A percentile compares a stretch with the other conserved stretches of the same genome.
These are phyloP conservation scores for Eurystomus gularis DNA, from an alignment of 2,113 vertebrate genomes.

Conservation along the genomic window DNA sequence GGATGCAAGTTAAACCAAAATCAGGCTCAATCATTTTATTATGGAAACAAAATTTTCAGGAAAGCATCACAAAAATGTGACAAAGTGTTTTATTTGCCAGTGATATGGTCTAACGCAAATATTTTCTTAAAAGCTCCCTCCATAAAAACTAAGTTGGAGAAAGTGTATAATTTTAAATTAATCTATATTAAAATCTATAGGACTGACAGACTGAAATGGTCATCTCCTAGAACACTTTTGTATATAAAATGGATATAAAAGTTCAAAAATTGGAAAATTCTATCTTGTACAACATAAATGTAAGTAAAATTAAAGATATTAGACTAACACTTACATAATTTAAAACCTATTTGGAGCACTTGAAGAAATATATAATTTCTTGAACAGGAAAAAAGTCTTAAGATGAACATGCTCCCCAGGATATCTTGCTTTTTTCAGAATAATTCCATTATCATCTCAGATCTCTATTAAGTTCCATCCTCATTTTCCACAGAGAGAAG, in stretches of 20 bases:
- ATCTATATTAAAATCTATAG: background rate
- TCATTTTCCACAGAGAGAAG: background rate
- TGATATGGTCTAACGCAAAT: background rate
- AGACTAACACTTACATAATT: background rate
- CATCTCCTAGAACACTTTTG: background rate
- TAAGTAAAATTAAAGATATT: background rate
- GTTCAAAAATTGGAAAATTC: background rate
- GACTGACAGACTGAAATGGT: background rate
- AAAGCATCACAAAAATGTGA: background rate
- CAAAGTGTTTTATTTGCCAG: background rate
- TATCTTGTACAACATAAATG: background rate
- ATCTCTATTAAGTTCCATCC: background rate
- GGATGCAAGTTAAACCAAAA: conserved; percentile 37
- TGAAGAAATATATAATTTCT: background rate
- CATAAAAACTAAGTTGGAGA: background rate
- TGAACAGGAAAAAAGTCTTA: background rate
- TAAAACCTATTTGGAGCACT: background rate
- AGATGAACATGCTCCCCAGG: background rate
- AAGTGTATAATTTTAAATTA: background rate
- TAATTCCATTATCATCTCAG: background rate
- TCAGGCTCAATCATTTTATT: background rate
- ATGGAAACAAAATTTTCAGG: background rate
- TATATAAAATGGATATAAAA: background rate
- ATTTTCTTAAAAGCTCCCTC: background rate
- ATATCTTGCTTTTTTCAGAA: background rate